These are phyloP conservation scores for Cheumatopsyche charites DNA, from an alignment of 1,140 invertebrate species.

Conservation along the genomic window DNA sequence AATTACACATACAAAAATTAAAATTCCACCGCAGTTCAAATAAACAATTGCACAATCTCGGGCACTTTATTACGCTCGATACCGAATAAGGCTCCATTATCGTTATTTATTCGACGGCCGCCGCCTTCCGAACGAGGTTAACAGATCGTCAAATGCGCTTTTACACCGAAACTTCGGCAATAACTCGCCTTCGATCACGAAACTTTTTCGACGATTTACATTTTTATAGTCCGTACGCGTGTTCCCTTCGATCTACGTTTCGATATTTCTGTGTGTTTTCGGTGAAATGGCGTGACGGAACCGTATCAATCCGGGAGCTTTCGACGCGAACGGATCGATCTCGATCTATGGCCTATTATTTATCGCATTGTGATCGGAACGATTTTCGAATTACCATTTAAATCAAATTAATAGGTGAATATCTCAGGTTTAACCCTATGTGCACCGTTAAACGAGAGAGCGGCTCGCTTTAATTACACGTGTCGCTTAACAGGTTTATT, in stretches of 20 bases:
- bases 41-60: no score
- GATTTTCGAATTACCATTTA: conserved; percentile 46
- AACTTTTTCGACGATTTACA: conserved; percentile 8
- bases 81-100: no score
- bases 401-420: conserved; percentile 46
- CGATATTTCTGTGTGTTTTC: background rate
- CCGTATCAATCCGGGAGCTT: background rate
- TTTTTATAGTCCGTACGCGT: conserved; percentile 17
- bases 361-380: conserved; percentile 3
- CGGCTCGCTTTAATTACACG: conserved; percentile 20
- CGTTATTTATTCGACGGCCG: no score
- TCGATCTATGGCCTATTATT: background rate
- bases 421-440: conserved; percentile 37
- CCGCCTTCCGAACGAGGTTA: no score
- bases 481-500: conserved; percentile 26
- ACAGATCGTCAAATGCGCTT: no score
- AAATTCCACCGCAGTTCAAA: no score
- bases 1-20: no score
- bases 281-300: background rate
- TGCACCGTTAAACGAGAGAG: conserved; percentile 25
- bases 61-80: no score
- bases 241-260: background rate
- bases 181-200: conserved; percentile 5
- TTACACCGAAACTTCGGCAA: no score
- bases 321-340: background rate